Conservation (phyloP, 2,888 invertebrate species). For the Tetramorium bicarinatum region DNA sequence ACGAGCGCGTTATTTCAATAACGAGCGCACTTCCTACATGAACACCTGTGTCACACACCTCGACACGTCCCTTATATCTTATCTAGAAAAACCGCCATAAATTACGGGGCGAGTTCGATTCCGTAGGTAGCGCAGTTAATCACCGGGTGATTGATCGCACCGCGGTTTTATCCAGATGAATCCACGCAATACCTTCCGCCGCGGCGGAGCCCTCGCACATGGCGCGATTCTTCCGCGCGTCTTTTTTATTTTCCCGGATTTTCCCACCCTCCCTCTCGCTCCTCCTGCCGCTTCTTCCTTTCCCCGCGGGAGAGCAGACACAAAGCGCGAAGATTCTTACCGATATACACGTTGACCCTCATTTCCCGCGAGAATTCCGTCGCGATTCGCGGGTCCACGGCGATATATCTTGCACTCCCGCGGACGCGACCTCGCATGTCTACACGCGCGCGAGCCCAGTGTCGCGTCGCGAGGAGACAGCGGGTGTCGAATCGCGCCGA, state of each 20-base stretch:
- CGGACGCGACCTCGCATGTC: conserved; percentile 77
- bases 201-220: conserved; percentile 67
- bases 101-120: conserved; percentile 71
- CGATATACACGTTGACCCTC: conserved; percentile 56
- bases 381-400: conserved; percentile 31
- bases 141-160: conserved; percentile 72
- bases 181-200: conserved; percentile 73
- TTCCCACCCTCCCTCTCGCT: not conserved
- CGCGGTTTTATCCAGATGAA: conserved; percentile 74
- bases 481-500: conserved; percentile 77
- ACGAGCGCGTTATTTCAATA: conserved; percentile 43
- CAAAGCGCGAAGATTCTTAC: conserved; percentile 28
- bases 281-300: not conserved
- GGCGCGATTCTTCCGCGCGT: conserved; percentile 59
- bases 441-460: conserved; percentile 73
- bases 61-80: conserved; percentile 60
- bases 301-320: not conserved
- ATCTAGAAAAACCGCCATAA: conserved; percentile 66
- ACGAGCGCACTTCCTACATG: conserved; percentile 38
- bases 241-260: conserved; percentile 27
- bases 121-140: conserved; percentile 71
- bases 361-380: conserved; percentile 62
- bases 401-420: conserved; percentile 68
- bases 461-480: conserved; percentile 81
- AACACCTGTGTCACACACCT: conserved; percentile 40